Evolutionary conservation across 2,888 invertebrate species (phyloP).

Genomic region (Antheraea assamensis): DNA sequence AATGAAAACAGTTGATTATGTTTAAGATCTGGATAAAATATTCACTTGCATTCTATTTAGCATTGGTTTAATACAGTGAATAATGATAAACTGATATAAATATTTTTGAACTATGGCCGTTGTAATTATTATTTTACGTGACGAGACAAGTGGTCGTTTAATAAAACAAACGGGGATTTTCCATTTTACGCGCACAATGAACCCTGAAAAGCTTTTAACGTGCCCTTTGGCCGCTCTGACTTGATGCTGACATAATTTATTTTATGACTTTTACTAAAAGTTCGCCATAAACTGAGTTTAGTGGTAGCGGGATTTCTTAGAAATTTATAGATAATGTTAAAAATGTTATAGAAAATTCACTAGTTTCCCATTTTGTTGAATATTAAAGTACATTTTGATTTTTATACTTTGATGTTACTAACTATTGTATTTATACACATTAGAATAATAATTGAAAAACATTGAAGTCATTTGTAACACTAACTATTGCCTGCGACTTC

Average conservation of each 20-base stretch:
- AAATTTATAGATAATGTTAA: conserved; percentile 4
- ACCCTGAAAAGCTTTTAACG: conserved; percentile 55
- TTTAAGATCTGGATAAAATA: background rate
- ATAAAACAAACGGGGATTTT: conserved; percentile 4
- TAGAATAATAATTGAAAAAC: no score
- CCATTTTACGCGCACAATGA: conserved; percentile 32
- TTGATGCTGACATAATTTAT: conserved; percentile 52
- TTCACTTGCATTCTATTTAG: background rate
- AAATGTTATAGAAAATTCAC: background rate
- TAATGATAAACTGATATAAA: background rate
- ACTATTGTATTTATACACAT: no score
- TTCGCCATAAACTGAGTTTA: conserved; percentile 41
- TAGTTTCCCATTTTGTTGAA: background rate
- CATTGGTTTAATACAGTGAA: background rate
- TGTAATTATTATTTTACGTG: background rate
- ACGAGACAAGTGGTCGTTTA: background rate
- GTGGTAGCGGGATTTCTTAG: conserved; percentile 27
- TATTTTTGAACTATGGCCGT: background rate
- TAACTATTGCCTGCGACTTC: no score
- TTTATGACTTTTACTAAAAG: conserved; percentile 45
- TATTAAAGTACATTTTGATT: background rate
- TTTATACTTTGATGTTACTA: no score
- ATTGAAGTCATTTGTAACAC: no score
- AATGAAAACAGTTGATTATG: no score
- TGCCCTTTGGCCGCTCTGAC: conserved; percentile 35